phyloP scores from a whole-genome alignment of 2,797 vertebrate species.

The Tarsius wallacei region DNA sequence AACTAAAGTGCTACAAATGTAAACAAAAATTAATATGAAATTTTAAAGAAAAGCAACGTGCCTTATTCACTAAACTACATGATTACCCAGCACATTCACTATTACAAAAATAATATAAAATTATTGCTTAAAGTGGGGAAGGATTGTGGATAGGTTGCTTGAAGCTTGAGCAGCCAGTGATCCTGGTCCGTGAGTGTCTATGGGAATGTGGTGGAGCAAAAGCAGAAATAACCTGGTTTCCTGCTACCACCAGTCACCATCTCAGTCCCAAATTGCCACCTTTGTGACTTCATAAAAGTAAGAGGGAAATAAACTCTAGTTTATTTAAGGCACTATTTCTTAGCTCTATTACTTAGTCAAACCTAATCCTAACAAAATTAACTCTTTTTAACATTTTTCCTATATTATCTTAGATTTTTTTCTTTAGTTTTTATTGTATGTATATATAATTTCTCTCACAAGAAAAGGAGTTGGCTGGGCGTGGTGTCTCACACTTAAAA shows the following conservation, averaged over 20 bases:
- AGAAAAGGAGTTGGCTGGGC: not conserved
- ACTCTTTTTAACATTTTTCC: not conserved
- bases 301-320: conserved; percentile 28
- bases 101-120: conserved; percentile 23
- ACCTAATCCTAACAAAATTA: conserved; percentile 36
- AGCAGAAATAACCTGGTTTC: not conserved
- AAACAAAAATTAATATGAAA: conserved; percentile 52
- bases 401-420: not conserved
- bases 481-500: no score
- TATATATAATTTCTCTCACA: not conserved
- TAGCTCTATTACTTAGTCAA: not conserved
- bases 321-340: conserved; percentile 30
- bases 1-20: conserved; percentile 6
- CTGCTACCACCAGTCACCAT: not conserved
- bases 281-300: not conserved
- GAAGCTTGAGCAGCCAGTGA: not conserved
- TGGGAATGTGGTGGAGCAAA: not conserved
- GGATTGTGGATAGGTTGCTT: not conserved
- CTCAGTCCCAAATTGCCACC: not conserved
- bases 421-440: not conserved
- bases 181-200: not conserved
- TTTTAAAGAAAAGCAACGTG: conserved; percentile 59
- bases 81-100: not conserved
- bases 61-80: not conserved
- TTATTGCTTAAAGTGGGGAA: not conserved